Base-by-base conservation (phyloP, 1,140 invertebrate species). In the Hypothenemus hampei region DNA sequence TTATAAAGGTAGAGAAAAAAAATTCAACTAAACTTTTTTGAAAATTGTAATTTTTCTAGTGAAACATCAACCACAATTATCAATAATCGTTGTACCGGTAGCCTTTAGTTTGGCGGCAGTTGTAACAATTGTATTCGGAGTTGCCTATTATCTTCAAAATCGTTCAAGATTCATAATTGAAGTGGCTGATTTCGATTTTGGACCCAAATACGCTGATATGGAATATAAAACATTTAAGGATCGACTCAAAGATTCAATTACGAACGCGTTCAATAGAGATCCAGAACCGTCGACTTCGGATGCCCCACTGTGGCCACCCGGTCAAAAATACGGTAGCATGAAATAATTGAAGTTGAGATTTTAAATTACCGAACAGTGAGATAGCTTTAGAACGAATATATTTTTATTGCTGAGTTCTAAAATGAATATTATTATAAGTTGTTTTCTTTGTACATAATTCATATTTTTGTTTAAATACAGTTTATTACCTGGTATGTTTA, bases 161-260 rank as follows among this genome's bases (percentile, higher is more conserved):
- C 77, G 83, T 54, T 81, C 83, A 35, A 86, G 87, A 60, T 87
- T 85, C 62, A 84, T 78, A 1, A 77, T 92, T 13, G 89, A 93
- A 76, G 88, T 91, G 2, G 89, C 89, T 0, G 85, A 92, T 67
- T 92, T 93, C 65, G 87, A 93, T 71, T 93, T 92, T 68, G 86
- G 87, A 1, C 82, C 88, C 59, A 80, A 80, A 68, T 78, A 75
- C 24, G 77, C 81, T 7, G 85, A 91, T 53, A 77, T 89, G 69
- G 88, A 90, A 58, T 91, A 91, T 64, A 91, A 90, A 74, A 89
- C 87, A 18, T 91, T 93, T 65, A 76, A 77, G 4, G 87, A 91
- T 64, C 75, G 89, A 35, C 75, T 92, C 2, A 73, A 81, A 20
- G 88, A 90, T 58, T 87, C 86, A n/a, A 79, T 92, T 56, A 76